Evolutionary conservation across 2,113 vertebrate genomes (phyloP), one percentile per base, ranked within the genome.

Genomic region (Pogonocichla stellata): DNA sequence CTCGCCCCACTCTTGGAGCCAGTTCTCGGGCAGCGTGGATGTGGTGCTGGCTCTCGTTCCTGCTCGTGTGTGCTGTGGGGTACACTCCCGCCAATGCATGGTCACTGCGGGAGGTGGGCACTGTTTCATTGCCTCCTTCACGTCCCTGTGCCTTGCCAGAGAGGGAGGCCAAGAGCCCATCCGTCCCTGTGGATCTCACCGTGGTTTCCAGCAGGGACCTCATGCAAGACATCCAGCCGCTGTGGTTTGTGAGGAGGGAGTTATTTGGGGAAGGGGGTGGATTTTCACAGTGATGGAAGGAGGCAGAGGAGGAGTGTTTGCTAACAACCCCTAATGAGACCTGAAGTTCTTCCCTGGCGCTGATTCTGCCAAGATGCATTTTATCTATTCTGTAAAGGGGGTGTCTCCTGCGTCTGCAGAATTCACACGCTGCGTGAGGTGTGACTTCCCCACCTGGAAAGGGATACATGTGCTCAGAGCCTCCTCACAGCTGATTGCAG

Each of bases 301-400:
- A 95, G 65, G 42, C 77, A 62, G 47, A 92, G 67, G 74, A 91
- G 66, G 50, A 66, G 15, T 80, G 66, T 93, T 96, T 94, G 50
- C 85, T 86, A 36, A 80, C 83, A 90, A 19, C n/a, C 51, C 43
- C 79, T 80, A 75, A 85, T 3, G 26, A 92, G 69, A 84, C 62
- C 67, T 65, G 51, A 72, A 74, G 20, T 94, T 92, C 51, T 92
- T 90, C 22, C 7, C n/a, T 14, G 8, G 47, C 57, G 47, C 75
- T 9, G 25, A 60, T 77, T 93, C 60, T 80, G 47, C 36, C 8
- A 5, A 85, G 70, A 36, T 47, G 25, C 19, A 2, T 54, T 94
- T n/a, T 48, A 34, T 48, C 47, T 65, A 3, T 20, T 67, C n/a
- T 67, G 29, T 8, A 31, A 40, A 70, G 24, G 19, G 54, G 20